A percentile compares a stretch with the other conserved stretches of the same genome.
phyloP scores from a whole-genome alignment of 2,888 invertebrate genomes.

The Coremacera marginata region DNA sequence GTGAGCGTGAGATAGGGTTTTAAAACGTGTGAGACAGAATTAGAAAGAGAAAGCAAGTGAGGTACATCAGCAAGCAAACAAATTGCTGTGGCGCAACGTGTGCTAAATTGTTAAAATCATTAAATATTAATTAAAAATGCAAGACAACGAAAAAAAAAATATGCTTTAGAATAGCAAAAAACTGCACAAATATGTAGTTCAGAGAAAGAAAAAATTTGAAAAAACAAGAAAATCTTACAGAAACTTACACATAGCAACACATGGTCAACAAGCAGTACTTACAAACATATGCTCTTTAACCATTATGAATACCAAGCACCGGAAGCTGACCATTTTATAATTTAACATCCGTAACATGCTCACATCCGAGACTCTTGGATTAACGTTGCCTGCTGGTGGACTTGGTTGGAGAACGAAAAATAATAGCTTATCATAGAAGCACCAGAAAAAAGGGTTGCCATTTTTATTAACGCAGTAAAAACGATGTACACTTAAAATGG shows the following conservation, averaged over 20 bases:
- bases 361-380: neutral
- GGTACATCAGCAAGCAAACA: too few relatives aligned
- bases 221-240: constrained; percentile 4
- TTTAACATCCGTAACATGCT: constrained; percentile 25
- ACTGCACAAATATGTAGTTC: neutral
- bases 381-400: too few relatives aligned
- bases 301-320: constrained; percentile 15
- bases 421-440: too few relatives aligned
- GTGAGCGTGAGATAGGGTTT: neutral
- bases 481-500: too few relatives aligned
- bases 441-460: too few relatives aligned
- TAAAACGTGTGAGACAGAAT: constrained; percentile 1
- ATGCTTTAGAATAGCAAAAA: constrained; percentile 11
- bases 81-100: constrained; percentile 43
- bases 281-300: neutral
- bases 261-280: constrained; percentile 13
- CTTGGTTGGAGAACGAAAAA: too few relatives aligned
- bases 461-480: too few relatives aligned
- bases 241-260: constrained; percentile 4
- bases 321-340: constrained; percentile 24
- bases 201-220: neutral
- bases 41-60: neutral
- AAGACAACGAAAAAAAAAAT: constrained; percentile 40
- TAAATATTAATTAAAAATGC: constrained; percentile 53
- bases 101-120: constrained; percentile 52